Evolutionary conservation across 1,140 invertebrate species (phyloP), one percentile per base, ranked within the genome.

Genomic region (Olivierus martensii): DNA sequence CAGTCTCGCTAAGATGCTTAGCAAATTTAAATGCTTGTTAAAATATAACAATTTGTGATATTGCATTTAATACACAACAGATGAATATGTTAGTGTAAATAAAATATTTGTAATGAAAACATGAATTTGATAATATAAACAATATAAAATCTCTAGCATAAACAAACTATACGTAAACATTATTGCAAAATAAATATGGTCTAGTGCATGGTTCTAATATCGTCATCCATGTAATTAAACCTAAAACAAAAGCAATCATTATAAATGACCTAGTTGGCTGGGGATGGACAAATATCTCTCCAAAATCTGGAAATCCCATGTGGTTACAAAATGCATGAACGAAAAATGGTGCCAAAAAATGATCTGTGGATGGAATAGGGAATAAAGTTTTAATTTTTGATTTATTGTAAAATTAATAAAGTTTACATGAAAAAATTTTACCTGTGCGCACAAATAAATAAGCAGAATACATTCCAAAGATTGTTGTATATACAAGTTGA

Each of bases 261-360:
- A 72, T 57, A 11, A 77, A 68, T 51, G 77, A 74, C 59, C 84
- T 77, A 17, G 75, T 60, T 6, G 76, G 73, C 22, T 77, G 70
- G 49, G 79, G 74, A 62, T 83, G 82, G 18, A 77, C 75, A 41
- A 77, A 65, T 3, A 94, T 72, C 66, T 90, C 87, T 3, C 73
- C 73, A 56, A 95, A 75, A 66, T 93, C 86, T 0, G 91, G 91
- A 62, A 95, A 84, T 21, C 91, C 92, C 86, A 96, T 94, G 66
- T 89, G 83, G 71, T 96, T 95, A 68, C 91, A 96, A 67, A 95
- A 93, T 3, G 87, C 82, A 67, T 95, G 92, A 6, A 81, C 88
- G 11, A 89, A 65, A 57, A 94, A 79, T n/a, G 87, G 83, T 10
- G 89, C 86, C 15, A 82, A 72, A 62, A 94, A 78, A 66, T 95